These are phyloP conservation scores for Callosobruchus maculatus DNA, from an alignment of 2,888 invertebrate genomes.

Conservation along the genomic window DNA sequence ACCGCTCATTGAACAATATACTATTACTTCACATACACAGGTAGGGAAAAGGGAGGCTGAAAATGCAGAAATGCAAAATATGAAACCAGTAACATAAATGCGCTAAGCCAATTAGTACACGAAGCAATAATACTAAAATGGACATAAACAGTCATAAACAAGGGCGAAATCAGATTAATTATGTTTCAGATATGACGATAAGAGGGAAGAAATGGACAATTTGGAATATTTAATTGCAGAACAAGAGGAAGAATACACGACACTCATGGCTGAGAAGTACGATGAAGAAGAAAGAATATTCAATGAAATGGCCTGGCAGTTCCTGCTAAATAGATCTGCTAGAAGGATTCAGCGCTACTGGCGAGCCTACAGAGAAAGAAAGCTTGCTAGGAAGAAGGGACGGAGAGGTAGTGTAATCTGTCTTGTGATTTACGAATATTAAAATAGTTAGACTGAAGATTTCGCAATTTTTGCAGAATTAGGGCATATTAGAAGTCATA, in stretches of 20 bases:
- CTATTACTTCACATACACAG: too few relatives aligned
- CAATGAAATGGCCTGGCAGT: conserved; percentile 48
- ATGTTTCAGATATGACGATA: conserved; percentile 49
- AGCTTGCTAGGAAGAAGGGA: conserved; percentile 21
- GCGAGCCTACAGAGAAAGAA: conserved; percentile 30
- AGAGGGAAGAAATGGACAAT: conserved; percentile 48
- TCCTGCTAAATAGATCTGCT: conserved; percentile 34
- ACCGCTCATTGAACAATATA: too few relatives aligned
- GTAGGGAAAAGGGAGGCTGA: too few relatives aligned
- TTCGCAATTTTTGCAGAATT: too few relatives aligned
- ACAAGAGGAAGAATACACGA: conserved; percentile 55
- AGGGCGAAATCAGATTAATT: not conserved
- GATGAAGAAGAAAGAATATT: conserved; percentile 57
- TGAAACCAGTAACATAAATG: too few relatives aligned
- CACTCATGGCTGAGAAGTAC: conserved; percentile 58
- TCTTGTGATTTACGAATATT: too few relatives aligned
- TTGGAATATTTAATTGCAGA: conserved; percentile 52
- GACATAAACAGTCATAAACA: too few relatives aligned
- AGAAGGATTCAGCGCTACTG: conserved; percentile 46
- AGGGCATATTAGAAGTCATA: too few relatives aligned
- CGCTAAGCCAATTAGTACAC: too few relatives aligned
- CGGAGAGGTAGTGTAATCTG: conserved; percentile 23
- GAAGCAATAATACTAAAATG: too few relatives aligned
- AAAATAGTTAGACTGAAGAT: too few relatives aligned
- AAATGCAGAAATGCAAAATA: too few relatives aligned